Evolutionary conservation across 2,888 invertebrate genomes (phyloP), one percentile per base, ranked within the genome.

Genomic region (Lissocephala sabroskyi): DNA sequence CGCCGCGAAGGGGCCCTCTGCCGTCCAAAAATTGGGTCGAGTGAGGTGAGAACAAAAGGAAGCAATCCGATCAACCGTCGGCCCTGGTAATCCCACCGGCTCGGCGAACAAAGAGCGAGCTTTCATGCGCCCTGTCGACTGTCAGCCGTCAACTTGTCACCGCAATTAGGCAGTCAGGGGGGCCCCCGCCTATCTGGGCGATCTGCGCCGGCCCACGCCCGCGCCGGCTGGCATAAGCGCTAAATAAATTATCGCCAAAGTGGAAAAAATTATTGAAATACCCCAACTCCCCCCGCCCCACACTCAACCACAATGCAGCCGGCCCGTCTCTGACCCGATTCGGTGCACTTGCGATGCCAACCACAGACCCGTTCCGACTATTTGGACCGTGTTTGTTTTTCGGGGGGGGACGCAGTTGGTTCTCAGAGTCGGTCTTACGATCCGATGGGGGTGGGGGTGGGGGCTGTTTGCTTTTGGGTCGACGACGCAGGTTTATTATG

Each of bases 141-240:
- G n/a, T n/a, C n/a, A 73, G 76, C 79, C 78, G 71, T 78, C 71
- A 73, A 75, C 73, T 78, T 73, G 79, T 73, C 71, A 73, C 43
- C 57, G 78, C 73, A 73, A 73, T 73, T 73, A 73, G 67, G 56
- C 73, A 62, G 52, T 52, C 59, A 66, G 74, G 70, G 75, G 62
- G n/a, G n/a, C n/a, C n/a, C n/a, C n/a, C n/a, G n/a, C n/a, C n/a
- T n/a, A n/a, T n/a, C n/a, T n/a, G n/a, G n/a, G n/a, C n/a, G n/a
- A n/a, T 13, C 30, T 32, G 2, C 35, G 9, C 7, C 16, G n/a
- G 14, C 2, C 4, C 57, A 59, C 52, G 48, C 45, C 26, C 54
- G 41, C 48, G 45, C 40, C 44, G 13, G 47, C 47, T n/a, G n/a
- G n/a, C n/a, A n/a, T 52, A 58, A 52, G 62, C 52, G 65, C 67